Conservation (phyloP, 1,140 invertebrate species). For the Dicyema japonicum region DNA sequence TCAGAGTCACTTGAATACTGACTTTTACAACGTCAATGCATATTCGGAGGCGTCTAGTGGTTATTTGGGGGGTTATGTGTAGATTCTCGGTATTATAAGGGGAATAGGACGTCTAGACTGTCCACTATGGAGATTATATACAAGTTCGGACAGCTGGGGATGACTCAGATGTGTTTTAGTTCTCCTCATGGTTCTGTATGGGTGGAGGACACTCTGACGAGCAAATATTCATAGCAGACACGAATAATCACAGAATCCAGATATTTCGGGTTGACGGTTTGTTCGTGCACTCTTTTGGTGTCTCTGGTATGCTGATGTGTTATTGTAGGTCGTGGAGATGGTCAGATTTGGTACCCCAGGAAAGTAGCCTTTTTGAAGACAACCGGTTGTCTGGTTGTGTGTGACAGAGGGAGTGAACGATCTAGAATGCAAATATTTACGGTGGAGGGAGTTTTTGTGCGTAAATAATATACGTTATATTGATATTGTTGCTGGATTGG, state of each 20-base stretch:
- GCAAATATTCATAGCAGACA: conserved; percentile 63
- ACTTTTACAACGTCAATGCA: too few species aligned
- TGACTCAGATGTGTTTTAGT: conserved; percentile 60
- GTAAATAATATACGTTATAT: conserved; percentile 63
- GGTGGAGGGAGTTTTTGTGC: conserved; percentile 30
- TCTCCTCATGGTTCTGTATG: conserved; percentile 82
- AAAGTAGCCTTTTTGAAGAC: conserved; percentile 58
- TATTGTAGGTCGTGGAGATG: conserved; percentile 32
- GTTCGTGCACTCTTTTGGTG: conserved; percentile 55
- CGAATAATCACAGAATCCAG: conserved; percentile 67
- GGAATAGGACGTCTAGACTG: too few species aligned
- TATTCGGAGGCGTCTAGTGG: too few species aligned
- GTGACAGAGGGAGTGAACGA: conserved; percentile 68
- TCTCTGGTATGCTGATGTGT: conserved; percentile 31
- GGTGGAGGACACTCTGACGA: conserved; percentile 45
- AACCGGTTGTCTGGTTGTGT: conserved; percentile 40
- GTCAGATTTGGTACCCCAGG: conserved; percentile 70
- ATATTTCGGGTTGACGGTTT: conserved; percentile 55
- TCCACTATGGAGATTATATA: too few species aligned
- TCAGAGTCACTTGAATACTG: too few species aligned
- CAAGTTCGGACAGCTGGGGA: conserved; percentile 65
- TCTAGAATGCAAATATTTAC: conserved; percentile 70
- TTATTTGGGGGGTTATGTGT: too few species aligned
- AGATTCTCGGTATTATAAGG: too few species aligned
- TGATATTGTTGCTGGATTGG: conserved; percentile 75